Percentiles rank a stretch among this genome's conserved stretches.
Conservation (phyloP, 2,113 vertebrate genomes). For the Stomatorhinus ivindoensis region DNA sequence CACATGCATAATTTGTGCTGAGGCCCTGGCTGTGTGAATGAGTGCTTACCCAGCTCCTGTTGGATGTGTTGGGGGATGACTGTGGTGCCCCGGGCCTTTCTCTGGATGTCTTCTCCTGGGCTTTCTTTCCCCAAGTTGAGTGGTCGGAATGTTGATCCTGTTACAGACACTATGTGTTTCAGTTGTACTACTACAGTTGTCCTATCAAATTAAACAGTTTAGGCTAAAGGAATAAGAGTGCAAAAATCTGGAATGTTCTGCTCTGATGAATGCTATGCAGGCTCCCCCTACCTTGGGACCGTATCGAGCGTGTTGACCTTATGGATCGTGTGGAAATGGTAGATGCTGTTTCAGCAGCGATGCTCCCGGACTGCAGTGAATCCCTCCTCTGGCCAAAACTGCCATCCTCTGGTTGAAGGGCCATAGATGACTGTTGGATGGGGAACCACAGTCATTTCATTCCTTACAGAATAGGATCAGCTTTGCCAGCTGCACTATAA, state of each 20-base stretch:
- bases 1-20: no score
- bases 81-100: slow-evolving; percentile 64
- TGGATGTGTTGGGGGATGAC: slow-evolving; percentile 84
- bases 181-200: not conserved
- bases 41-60: slow-evolving; percentile 74
- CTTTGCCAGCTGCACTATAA: not conserved
- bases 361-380: slow-evolving; percentile 55
- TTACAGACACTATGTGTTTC: not conserved
- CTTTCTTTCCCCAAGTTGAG: slow-evolving; percentile 53
- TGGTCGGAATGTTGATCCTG: slow-evolving; percentile 64
- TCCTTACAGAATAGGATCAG: not conserved
- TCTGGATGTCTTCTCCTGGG: slow-evolving; percentile 53
- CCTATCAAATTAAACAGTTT: not conserved
- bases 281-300: slow-evolving; percentile 54
- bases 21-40: not conserved
- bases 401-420: slow-evolving; percentile 53
- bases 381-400: slow-evolving; percentile 60
- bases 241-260: not conserved
- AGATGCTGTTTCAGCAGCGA: slow-evolving; percentile 44
- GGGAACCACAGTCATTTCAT: not conserved
- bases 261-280: not conserved
- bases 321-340: slow-evolving; percentile 42
- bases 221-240: not conserved
- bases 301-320: slow-evolving; percentile 59
- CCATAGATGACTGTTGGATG: slow-evolving; percentile 60